phyloP scores from a whole-genome alignment of 2,888 invertebrate species.

The Venustoraphidia nigricollis region DNA sequence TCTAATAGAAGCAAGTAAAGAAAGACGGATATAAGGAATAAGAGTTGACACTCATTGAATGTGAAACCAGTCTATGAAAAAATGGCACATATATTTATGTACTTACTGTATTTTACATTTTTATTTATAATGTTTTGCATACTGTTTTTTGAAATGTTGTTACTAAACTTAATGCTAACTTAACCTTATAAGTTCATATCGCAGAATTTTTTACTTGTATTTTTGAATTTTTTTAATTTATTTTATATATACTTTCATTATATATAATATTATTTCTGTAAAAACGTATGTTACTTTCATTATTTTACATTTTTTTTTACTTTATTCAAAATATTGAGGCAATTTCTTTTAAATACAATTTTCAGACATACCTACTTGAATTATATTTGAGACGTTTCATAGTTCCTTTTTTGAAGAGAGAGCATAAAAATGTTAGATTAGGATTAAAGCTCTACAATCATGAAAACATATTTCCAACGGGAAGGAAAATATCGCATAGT shows the following conservation, averaged over 20 bases:
- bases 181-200: slow-evolving; percentile 4
- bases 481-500: no score
- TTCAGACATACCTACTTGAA: background rate
- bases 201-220: slow-evolving; percentile 2
- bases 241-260: background rate
- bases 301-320: background rate
- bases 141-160: slow-evolving; percentile 1
- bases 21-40: background rate
- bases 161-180: slow-evolving; percentile 1
- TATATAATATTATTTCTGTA: background rate
- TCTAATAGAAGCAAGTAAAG: no score
- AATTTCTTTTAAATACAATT: background rate
- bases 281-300: background rate
- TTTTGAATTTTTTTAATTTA: slow-evolving; percentile 1
- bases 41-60: background rate
- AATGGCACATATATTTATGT: slow-evolving; percentile 7
- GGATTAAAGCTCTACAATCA: background rate
- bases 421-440: background rate
- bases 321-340: background rate
- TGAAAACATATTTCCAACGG: no score
- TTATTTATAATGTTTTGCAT: background rate
- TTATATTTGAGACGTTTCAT: background rate
- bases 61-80: slow-evolving; percentile 2
- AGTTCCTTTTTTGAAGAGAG: background rate
- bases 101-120: slow-evolving; percentile 5